Percentiles rank a stretch among this genome's conserved stretches.
These are phyloP conservation scores for Micromussa lordhowensis DNA, from an alignment of 92 coral and sea anemone genomes.

Conservation along the genomic window DNA sequence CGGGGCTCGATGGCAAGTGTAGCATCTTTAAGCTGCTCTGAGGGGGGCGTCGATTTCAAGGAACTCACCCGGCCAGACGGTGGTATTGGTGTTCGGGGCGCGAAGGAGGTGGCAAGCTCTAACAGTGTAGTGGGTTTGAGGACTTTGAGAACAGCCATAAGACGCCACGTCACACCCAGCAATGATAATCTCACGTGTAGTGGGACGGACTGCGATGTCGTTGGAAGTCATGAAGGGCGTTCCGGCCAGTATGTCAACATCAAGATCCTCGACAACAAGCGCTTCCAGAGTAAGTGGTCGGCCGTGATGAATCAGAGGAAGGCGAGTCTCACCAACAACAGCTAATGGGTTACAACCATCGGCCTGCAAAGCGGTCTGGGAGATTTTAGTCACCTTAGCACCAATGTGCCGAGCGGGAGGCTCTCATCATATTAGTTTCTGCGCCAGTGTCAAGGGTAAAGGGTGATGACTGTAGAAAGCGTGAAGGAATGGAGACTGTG, in stretches of 20 bases:
- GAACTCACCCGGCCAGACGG: constrained; percentile 43
- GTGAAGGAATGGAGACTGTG: constrained; percentile 43
- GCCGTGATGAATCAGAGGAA: constrained; percentile 31
- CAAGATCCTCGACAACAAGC: too few species aligned
- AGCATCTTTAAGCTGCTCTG: constrained; percentile 23
- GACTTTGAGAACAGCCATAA: too few species aligned
- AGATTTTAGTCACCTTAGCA: constrained; percentile 43
- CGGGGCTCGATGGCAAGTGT: constrained; percentile 46
- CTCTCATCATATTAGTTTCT: constrained; percentile 36
- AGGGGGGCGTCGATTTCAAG: constrained; percentile 41
- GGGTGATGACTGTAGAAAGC: constrained; percentile 46
- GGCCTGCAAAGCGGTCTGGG: constrained; percentile 49
- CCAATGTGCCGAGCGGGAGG: constrained; percentile 33
- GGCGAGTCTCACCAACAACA: constrained; percentile 36
- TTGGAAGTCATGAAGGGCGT: too few species aligned
- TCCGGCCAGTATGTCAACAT: too few species aligned
- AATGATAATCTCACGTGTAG: too few species aligned
- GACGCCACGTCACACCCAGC: too few species aligned
- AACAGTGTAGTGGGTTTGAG: constrained; percentile 30
- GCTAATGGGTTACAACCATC: constrained; percentile 42
- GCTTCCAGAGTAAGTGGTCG: constrained; percentile 37
- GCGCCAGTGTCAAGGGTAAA: constrained; percentile 45
- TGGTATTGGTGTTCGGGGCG: constrained; percentile 14
- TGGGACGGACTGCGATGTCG: too few species aligned
- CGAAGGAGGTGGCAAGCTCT: constrained; percentile 41